These are phyloP conservation scores for Dendrocopos noguchii DNA, from an alignment of 2,113 vertebrate species.

Conservation along the genomic window DNA sequence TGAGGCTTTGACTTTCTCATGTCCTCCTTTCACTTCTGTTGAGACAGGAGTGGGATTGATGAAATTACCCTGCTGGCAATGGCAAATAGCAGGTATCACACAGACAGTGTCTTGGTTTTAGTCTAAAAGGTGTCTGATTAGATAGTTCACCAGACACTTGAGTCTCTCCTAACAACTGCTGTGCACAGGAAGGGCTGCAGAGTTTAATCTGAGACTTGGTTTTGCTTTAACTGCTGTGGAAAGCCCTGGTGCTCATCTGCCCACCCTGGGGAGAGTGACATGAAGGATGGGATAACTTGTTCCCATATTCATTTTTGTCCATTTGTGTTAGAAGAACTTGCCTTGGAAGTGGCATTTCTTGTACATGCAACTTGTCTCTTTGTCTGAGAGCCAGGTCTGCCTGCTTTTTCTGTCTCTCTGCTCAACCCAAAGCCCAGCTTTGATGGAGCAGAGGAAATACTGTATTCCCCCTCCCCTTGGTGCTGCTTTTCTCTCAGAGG, in stretches of 20 bases:
- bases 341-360: not conserved
- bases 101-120: not conserved
- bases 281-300: not conserved
- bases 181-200: not conserved
- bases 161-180: not conserved
- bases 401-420: not conserved
- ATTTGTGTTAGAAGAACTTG: not conserved
- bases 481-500: not conserved
- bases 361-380: not conserved
- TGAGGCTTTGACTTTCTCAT: not conserved
- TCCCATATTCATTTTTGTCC: not conserved
- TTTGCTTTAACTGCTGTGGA: not conserved
- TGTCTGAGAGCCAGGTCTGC: not conserved
- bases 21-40: not conserved
- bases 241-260: not conserved
- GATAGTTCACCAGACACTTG: not conserved
- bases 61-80: not conserved
- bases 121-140: not conserved
- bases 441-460: not conserved
- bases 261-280: not conserved
- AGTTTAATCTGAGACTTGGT: not conserved
- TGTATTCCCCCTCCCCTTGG: not conserved
- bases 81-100: not conserved
- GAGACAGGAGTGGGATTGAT: not conserved
- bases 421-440: not conserved